Percentiles rank a stretch among this genome's conserved stretches.
Evolutionary conservation across 2,797 vertebrate genomes (phyloP).

Genomic region (Tiaroga cobitis): DNA sequence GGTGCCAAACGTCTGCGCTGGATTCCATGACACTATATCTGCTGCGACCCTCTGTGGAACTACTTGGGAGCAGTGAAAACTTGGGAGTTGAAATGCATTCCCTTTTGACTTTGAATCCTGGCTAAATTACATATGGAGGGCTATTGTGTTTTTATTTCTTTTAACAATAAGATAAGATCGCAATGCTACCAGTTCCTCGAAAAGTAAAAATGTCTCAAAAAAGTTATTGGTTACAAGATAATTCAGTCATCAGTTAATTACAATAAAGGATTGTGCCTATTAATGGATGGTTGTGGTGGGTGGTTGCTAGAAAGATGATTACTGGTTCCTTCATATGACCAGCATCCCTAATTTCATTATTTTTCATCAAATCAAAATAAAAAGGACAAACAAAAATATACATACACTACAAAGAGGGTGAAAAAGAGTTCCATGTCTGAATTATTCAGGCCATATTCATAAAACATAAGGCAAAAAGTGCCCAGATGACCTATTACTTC

Average conservation of each 20-base stretch:
- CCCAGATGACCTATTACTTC: no score
- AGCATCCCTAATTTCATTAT: not conserved
- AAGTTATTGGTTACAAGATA: not conserved
- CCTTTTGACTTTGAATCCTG: not conserved
- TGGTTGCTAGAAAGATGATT: not conserved
- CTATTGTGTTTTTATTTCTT: not conserved
- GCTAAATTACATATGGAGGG: not conserved
- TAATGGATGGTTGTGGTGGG: not conserved
- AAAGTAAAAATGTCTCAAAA: not conserved
- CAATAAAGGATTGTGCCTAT: not conserved
- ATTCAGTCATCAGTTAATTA: not conserved
- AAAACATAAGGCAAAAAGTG: not conserved
- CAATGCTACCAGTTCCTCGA: not conserved
- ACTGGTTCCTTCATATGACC: not conserved
- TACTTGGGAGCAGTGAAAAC: not conserved
- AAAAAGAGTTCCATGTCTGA: not conserved
- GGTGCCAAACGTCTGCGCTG: slow-evolving; percentile 31
- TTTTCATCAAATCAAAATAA: not conserved
- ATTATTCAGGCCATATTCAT: not conserved
- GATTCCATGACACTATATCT: slow-evolving; percentile 30
- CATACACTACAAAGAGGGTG: not conserved
- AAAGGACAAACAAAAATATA: not conserved
- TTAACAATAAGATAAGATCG: not conserved
- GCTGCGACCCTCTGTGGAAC: not conserved
- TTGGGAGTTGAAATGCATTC: not conserved